phyloP scores from a whole-genome alignment of 2,888 invertebrate species.

The Napeogenes inachia region DNA sequence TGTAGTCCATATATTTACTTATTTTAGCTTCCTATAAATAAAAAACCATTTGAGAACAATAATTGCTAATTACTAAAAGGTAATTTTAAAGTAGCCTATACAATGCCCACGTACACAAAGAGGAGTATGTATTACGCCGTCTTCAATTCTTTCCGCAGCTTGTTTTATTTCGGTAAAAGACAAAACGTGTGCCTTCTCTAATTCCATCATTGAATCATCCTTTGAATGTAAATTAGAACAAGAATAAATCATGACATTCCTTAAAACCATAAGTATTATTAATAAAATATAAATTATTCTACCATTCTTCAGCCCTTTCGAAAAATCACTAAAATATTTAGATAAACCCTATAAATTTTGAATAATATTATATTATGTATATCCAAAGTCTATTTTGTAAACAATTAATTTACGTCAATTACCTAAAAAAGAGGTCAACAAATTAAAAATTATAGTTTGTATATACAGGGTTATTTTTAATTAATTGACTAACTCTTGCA shows the following conservation, averaged over 20 bases:
- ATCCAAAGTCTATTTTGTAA: too few relatives aligned
- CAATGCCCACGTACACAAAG: slow-evolving; percentile 55
- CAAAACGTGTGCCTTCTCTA: slow-evolving; percentile 42
- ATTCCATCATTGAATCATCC: slow-evolving; percentile 25
- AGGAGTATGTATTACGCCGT: slow-evolving; percentile 67
- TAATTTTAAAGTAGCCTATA: background rate
- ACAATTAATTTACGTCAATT: too few relatives aligned
- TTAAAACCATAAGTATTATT: too few relatives aligned
- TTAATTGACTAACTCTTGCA: too few relatives aligned
- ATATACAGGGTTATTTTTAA: too few relatives aligned
- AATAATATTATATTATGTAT: too few relatives aligned
- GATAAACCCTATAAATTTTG: too few relatives aligned
- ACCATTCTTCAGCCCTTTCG: too few relatives aligned
- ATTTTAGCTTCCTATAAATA: slow-evolving; percentile 66
- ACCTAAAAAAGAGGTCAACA: background rate
- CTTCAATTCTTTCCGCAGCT: slow-evolving; percentile 61
- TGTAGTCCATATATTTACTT: slow-evolving; percentile 79
- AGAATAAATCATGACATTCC: background rate
- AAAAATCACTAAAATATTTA: too few relatives aligned
- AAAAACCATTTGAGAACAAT: background rate
- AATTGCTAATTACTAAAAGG: background rate
- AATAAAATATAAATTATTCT: too few relatives aligned
- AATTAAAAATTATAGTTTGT: background rate
- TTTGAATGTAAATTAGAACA: slow-evolving; percentile 13
- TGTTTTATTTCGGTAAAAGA: slow-evolving; percentile 62